Evolutionary conservation across 2,797 vertebrate genomes (phyloP).

Genomic region (Sebastes diploproa): DNA sequence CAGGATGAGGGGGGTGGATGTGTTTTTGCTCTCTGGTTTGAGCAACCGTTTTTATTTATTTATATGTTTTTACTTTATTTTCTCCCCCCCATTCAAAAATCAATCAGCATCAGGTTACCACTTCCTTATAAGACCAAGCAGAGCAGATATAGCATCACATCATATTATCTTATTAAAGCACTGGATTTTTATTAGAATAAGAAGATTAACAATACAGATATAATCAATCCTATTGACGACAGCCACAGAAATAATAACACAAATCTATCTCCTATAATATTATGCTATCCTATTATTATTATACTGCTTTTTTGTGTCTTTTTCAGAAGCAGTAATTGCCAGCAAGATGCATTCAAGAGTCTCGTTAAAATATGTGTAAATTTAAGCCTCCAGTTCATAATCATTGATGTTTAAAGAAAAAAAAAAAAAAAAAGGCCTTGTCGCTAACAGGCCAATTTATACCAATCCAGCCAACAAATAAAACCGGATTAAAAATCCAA

Average conservation of each 20-base stretch:
- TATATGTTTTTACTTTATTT: not conserved
- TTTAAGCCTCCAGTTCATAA: not conserved
- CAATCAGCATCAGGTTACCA: slow-evolving; percentile 44
- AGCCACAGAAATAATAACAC: not conserved
- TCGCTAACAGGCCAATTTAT: slow-evolving; percentile 50
- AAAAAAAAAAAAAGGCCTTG: slow-evolving; percentile 8
- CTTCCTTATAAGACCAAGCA: slow-evolving; percentile 1
- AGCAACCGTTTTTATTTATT: slow-evolving; percentile 6
- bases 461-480: not conserved
- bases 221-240: not conserved
- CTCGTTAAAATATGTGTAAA: not conserved
- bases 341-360: not conserved
- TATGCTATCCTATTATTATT: not conserved
- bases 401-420: not conserved
- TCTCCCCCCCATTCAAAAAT: slow-evolving; percentile 24
- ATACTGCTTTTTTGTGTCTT: not conserved
- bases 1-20: slow-evolving; percentile 28
- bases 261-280: not conserved
- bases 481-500: slow-evolving; percentile 17
- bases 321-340: not conserved
- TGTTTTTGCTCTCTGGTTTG: slow-evolving; percentile 33
- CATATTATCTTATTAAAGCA: not conserved
- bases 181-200: not conserved
- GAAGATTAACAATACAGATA: slow-evolving; percentile 13
- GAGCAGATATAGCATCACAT: slow-evolving; percentile 31